Percentiles rank a stretch among this genome's conserved stretches.
Evolutionary conservation across 2,113 vertebrate genomes (phyloP).

Genomic region (Vireo altiloquus): DNA sequence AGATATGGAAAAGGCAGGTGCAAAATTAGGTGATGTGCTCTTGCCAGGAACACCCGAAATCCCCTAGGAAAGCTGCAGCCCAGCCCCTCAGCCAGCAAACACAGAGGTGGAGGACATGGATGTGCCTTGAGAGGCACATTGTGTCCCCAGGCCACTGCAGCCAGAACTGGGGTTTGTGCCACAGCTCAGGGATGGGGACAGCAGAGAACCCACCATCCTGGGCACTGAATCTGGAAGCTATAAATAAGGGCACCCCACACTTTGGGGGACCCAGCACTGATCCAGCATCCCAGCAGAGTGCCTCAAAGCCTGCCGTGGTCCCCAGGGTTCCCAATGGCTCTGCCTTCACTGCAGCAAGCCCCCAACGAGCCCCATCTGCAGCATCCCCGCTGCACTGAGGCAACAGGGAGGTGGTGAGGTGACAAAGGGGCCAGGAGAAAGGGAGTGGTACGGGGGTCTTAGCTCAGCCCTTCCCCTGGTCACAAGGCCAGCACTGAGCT

Average conservation of each 20-base stretch:
- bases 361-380: rapidly evolving
- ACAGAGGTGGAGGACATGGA: not conserved
- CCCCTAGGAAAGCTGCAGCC: not conserved
- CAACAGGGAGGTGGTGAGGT: not conserved
- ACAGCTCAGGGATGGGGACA: not conserved
- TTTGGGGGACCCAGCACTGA: not conserved
- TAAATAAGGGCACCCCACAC: not conserved
- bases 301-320: not conserved
- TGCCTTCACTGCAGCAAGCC: not conserved
- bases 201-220: not conserved
- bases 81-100: not conserved
- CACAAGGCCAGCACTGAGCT: not conserved
- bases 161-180: not conserved
- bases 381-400: not conserved
- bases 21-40: not conserved
- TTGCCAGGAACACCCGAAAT: not conserved
- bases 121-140: not conserved
- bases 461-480: not conserved
- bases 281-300: not conserved
- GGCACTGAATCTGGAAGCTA: constrained; percentile 2
- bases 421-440: not conserved
- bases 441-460: not conserved
- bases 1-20: constrained; percentile 3
- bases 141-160: not conserved
- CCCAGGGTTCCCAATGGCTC: rapidly evolving